A percentile compares a stretch with the other conserved stretches of the same genome.
Conservation (phyloP, 2,113 vertebrate genomes). For the Chionodraco myersi region DNA sequence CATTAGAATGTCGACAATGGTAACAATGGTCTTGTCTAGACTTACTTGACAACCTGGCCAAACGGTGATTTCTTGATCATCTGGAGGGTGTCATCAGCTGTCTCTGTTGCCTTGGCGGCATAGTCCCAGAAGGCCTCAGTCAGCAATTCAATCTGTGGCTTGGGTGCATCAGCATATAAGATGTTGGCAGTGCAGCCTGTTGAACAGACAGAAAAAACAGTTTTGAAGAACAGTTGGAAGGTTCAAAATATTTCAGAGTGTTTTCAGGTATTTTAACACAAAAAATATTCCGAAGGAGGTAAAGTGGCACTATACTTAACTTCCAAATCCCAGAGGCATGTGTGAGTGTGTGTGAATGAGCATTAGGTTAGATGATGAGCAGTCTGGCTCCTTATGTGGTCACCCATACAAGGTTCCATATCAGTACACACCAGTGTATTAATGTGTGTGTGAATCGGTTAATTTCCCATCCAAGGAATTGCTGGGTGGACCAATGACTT, state of each 20-base stretch:
- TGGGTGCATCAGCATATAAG: slow-evolving; percentile 82
- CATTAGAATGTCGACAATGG: no score
- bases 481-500: no score
- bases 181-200: slow-evolving; percentile 83
- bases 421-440: no score
- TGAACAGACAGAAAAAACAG: slow-evolving; percentile 15
- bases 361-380: no score
- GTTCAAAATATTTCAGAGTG: neutral
- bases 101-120: slow-evolving; percentile 79
- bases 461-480: no score
- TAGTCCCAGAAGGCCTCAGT: slow-evolving; percentile 85
- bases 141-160: slow-evolving; percentile 81
- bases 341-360: no score
- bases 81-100: slow-evolving; percentile 81
- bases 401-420: no score
- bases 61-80: slow-evolving; percentile 80
- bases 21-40: neutral
- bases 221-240: neutral
- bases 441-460: no score
- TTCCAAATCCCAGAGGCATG: no score
- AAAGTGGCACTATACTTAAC: no score
- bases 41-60: slow-evolving; percentile 82
- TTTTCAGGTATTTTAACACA: neutral
- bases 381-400: no score
- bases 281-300: no score